phyloP scores from a whole-genome alignment of 2,888 invertebrate genomes.

The Coenonympha glycerion region DNA sequence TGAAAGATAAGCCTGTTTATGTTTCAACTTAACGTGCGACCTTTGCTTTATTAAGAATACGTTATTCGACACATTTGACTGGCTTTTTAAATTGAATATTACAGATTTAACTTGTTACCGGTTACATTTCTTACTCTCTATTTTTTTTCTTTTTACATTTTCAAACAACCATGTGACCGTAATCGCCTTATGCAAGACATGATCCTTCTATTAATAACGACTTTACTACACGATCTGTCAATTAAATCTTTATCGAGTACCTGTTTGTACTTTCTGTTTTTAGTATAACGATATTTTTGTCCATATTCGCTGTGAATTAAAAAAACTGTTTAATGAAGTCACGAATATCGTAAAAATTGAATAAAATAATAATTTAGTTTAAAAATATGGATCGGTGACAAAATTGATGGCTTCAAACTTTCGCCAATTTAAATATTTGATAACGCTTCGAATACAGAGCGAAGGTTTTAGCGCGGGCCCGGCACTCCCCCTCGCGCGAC shows the following conservation, averaged over 20 bases:
- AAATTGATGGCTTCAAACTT: constrained; percentile 32
- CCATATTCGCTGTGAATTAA: neutral
- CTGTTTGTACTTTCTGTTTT: neutral
- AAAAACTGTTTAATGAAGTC: neutral
- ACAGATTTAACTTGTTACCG: neutral
- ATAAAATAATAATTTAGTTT: neutral
- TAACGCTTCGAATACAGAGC: constrained; percentile 27
- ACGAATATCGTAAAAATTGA: neutral
- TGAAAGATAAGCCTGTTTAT: constrained; percentile 44
- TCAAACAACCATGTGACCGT: neutral
- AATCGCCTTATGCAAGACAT: neutral
- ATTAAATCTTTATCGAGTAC: too few species aligned
- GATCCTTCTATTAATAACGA: neutral
- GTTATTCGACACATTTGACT: neutral
- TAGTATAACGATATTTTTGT: neutral
- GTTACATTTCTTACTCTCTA: neutral
- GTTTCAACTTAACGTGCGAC: constrained; percentile 48
- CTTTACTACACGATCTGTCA: too few species aligned
- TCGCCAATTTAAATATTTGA: constrained; percentile 39
- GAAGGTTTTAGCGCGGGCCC: constrained; percentile 31
- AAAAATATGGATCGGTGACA: constrained; percentile 20
- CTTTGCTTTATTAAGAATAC: constrained; percentile 27
- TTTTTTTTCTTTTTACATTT: neutral
- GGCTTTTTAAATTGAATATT: neutral
- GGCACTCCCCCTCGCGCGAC: constrained; percentile 30